Evolutionary conservation across 2,113 vertebrate species (phyloP).

Genomic region (Gambusia holbrooki): DNA sequence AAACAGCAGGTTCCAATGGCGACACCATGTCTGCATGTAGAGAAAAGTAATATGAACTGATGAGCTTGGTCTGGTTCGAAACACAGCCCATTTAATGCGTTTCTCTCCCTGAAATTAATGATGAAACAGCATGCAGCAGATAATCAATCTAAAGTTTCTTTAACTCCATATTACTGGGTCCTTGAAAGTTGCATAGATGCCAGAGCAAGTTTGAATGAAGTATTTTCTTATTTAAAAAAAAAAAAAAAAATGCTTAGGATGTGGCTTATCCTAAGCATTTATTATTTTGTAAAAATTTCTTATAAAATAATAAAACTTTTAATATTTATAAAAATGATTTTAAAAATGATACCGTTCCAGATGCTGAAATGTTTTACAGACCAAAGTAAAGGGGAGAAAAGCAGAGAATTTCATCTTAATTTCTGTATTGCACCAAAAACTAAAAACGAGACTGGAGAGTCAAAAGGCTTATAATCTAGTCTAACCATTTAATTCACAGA

Average conservation of each 20-base stretch:
- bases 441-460: constrained; percentile 21
- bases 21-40: constrained; percentile 48
- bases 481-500: constrained; percentile 44
- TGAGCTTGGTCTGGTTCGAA: constrained; percentile 44
- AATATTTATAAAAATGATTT: neutral
- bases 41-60: constrained; percentile 54
- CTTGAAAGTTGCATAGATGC: neutral
- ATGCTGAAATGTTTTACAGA: constrained; percentile 23
- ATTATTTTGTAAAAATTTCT: no score
- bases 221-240: neutral
- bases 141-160: constrained; percentile 1
- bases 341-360: constrained; percentile 16
- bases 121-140: neutral
- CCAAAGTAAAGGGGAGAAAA: constrained; percentile 3
- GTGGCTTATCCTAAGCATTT: neutral
- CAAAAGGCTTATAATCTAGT: constrained; percentile 49
- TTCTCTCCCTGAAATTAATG: constrained; percentile 14
- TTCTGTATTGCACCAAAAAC: constrained; percentile 16
- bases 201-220: constrained; percentile 5
- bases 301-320: constrained; percentile 1
- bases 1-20: constrained; percentile 66
- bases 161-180: neutral
- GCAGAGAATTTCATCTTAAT: constrained; percentile 5
- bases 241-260: constrained; percentile 13
- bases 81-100: constrained; percentile 10